Evolutionary conservation across 2,113 vertebrate species (phyloP), one percentile per base, ranked within the genome.

Genomic region (Sander vitreus): DNA sequence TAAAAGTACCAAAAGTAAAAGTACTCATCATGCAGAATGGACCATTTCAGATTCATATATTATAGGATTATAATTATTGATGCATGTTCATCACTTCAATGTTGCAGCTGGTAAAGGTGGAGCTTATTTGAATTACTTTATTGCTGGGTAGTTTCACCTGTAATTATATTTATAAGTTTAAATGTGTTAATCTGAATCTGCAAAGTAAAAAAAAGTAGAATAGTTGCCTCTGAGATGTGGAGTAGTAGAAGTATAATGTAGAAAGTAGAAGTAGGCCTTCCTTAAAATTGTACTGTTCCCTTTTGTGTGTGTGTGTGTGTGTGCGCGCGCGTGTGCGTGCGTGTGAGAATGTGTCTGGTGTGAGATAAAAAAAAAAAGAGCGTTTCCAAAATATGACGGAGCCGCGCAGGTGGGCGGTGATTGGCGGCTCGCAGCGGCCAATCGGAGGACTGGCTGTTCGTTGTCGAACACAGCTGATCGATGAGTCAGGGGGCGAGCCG

Each of bases 381-480:
- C 2, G 27, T 66, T 91, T 89, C 85, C 81, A 87, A 83, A 87
- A 90, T 3, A n/a, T 83, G 85, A 84, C 66, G 72, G 19, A 23
- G 53, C 43, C 10, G 47, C 36, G n/a, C 60, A 1, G 36, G 23
- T 69, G 89, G 92, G 92, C 86, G 89, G 81, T 2, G 81, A 3
- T 84, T 67, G 3, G 0, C 23, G 1, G 12, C 4, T 25, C 1
- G 7, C 75, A 3, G 50, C 74, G 12, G 4, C 92, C 92, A 90
- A 92, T 92, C 36, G 39, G 57, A 80, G 6, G 51, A 47, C 11
- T 0, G n/a, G 1, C 15, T 18, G 25, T 27, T 14, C 2, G 11
- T 43, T 50, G 83, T 79, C 75, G 55, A 27, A 36, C 76, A 64
- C 91, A 91, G 93, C 91, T 92, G 93, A 86, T 89, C 85, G 85